Evolutionary conservation across 1,140 invertebrate species (phyloP).

Genomic region (Apis florea): DNA sequence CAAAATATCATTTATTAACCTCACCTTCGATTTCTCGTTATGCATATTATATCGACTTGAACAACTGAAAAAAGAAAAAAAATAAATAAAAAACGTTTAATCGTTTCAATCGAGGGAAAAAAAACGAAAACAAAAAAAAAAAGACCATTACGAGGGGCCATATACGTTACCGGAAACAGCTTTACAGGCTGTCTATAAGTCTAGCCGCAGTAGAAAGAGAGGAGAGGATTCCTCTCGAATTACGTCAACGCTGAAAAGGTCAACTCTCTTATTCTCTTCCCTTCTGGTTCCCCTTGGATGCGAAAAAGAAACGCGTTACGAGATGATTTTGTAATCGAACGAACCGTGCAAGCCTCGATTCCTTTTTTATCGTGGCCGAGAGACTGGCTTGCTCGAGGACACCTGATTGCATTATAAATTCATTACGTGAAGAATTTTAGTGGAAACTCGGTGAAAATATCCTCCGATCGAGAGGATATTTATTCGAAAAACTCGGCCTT

Average conservation of each 20-base stretch:
- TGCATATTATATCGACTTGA: no score
- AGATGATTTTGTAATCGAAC: slow-evolving; percentile 28
- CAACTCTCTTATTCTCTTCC: neutral
- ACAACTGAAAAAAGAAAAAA: no score
- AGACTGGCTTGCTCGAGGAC: neutral
- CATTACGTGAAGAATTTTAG: neutral
- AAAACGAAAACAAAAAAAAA: neutral
- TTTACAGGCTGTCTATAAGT: neutral
- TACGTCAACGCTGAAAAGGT: slow-evolving; percentile 25
- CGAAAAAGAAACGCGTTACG: slow-evolving; percentile 16
- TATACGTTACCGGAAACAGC: slow-evolving; percentile 9
- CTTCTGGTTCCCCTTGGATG: neutral
- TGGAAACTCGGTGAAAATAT: neutral
- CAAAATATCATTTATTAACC: no score
- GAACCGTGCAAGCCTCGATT: neutral
- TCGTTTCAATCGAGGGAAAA: neutral
- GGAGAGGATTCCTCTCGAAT: slow-evolving; percentile 2
- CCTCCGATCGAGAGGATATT: no score
- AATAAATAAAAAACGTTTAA: no score
- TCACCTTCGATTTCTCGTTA: no score
- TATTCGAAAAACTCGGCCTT: no score
- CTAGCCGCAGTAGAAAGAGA: neutral
- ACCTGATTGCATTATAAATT: neutral
- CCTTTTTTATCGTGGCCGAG: neutral
- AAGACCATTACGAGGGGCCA: neutral